Evolutionary conservation across 2,113 vertebrate species (phyloP), one percentile per base, ranked within the genome.

Genomic region (Phycodurus eques): DNA sequence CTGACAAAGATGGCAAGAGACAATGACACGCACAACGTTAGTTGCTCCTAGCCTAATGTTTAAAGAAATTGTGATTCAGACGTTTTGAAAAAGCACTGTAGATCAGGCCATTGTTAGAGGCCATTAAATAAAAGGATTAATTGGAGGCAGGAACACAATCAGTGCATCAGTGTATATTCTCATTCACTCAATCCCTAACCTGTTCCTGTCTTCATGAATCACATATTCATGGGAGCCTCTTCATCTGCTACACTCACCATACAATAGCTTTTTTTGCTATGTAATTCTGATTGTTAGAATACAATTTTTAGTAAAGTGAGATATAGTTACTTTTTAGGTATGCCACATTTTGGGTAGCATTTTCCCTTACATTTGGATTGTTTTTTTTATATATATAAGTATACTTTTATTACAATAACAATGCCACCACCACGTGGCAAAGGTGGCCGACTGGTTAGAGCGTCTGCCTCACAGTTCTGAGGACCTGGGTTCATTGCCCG

Each of bases 121-220:
- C 17, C 61, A n/a, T 63, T 64, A 35, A 64, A n/a, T 64, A 61
- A 31, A 61, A 46, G 63, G n/a, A 5, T 43, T 44, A 65, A 65
- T 65, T 65, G 63, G n/a, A 65, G 39, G 63, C 43, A 22, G 43
- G 20, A 44, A 46, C 10, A 44, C n/a, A 19, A 65, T 65, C 63
- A 65, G 39, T 15, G 42, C 39, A 65, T 65, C 63, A 65, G 39
- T 15, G 42, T 43, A 22, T 44, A 43, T 65, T 43, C 42, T 65
- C 42, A 6, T 15, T 35, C 59, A 61, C 27, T 17, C 15, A 15
- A 61, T n/a, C 59, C 59, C 27, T 13, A 61, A 61, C 56, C 56
- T 31, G 13, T 59, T 59, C 56, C 13, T 59, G 56, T n/a, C 22
- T 59, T 59, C 22, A 31, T 59, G 11, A 27, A n/a, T 27, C 54